A percentile compares a stretch with the other conserved stretches of the same genome.
phyloP scores from a whole-genome alignment of 2,113 vertebrate species.

The Gnathonemus longibarbis region DNA sequence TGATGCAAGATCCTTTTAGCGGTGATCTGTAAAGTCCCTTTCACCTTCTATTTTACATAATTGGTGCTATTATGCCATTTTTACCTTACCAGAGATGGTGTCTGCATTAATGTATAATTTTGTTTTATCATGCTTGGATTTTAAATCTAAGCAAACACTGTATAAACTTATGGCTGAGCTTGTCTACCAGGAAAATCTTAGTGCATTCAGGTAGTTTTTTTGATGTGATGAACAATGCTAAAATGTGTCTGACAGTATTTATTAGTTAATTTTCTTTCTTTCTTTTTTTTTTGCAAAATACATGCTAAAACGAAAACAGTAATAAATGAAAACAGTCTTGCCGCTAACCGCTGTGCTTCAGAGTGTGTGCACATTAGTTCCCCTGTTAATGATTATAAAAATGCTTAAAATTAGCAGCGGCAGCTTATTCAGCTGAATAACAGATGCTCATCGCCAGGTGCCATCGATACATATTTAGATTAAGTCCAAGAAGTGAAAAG shows the following conservation, averaged over 20 bases:
- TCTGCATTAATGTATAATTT: neutral
- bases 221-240: neutral
- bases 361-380: neutral
- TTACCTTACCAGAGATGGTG: neutral
- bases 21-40: neutral
- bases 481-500: neutral
- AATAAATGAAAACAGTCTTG: neutral
- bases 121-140: neutral
- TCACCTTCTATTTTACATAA: constrained; percentile 5
- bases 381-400: constrained; percentile 4
- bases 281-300: neutral
- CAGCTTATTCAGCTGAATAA: neutral
- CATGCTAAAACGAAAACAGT: neutral
- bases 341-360: neutral
- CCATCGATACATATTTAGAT: constrained; percentile 10
- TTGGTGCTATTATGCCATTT: neutral
- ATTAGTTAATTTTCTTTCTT: neutral
- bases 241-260: neutral
- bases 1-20: neutral
- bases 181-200: neutral
- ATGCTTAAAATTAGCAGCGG: neutral
- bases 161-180: neutral
- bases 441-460: constrained; percentile 4
- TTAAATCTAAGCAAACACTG: neutral
- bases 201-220: neutral